Percentiles rank a stretch among this genome's conserved stretches.
phyloP scores from a whole-genome alignment of 2,888 invertebrate species.

The Spodoptera exigua region DNA sequence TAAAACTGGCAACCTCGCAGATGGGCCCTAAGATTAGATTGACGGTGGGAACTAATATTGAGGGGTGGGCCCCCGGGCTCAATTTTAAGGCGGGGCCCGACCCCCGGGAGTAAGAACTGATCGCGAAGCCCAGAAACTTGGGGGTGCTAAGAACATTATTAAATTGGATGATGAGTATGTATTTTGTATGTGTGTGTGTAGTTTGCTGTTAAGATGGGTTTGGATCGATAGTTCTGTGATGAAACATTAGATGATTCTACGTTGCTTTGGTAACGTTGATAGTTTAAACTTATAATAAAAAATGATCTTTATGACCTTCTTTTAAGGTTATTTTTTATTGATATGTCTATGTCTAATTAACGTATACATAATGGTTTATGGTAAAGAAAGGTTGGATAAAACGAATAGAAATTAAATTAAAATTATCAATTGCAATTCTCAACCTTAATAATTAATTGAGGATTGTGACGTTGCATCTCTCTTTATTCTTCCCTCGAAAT shows the following conservation, averaged over 20 bases:
- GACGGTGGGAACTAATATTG: constrained; percentile 68
- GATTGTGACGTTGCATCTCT: too few relatives aligned
- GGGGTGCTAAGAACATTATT: constrained; percentile 67
- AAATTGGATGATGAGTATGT: constrained; percentile 61
- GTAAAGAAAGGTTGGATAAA: too few relatives aligned
- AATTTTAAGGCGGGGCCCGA: constrained; percentile 66
- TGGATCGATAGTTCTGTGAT: constrained; percentile 40
- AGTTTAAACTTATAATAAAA: too few relatives aligned
- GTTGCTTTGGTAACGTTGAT: not conserved
- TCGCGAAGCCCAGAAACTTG: constrained; percentile 63
- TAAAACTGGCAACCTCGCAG: constrained; percentile 52
- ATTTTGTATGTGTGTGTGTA: constrained; percentile 45
- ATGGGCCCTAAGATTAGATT: constrained; percentile 64
- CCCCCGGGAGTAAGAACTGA: constrained; percentile 59
- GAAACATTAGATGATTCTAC: constrained; percentile 7
- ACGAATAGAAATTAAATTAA: too few relatives aligned
- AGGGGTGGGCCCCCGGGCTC: constrained; percentile 63
- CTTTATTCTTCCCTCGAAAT: too few relatives aligned
- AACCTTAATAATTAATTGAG: too few relatives aligned
- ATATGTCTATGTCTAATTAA: too few relatives aligned
- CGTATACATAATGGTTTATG: too few relatives aligned
- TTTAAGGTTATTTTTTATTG: too few relatives aligned
- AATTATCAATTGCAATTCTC: too few relatives aligned
- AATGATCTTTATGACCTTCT: too few relatives aligned
- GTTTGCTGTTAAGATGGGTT: constrained; percentile 45